Base-by-base conservation (phyloP, 1,140 invertebrate genomes). In the Pararge aegeria region DNA sequence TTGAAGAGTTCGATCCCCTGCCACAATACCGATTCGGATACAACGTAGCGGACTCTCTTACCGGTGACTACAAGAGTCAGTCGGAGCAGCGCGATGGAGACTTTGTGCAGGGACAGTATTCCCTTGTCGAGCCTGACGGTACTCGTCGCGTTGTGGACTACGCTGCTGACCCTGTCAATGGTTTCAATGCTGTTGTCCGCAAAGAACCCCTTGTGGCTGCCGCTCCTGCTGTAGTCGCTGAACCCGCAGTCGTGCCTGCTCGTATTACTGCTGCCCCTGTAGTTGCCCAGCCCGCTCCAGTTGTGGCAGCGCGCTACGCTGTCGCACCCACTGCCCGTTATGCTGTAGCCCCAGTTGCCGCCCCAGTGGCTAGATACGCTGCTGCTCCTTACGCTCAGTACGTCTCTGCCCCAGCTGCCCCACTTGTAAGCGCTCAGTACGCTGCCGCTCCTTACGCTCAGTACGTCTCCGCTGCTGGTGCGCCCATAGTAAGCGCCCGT, bases 11-110 rank as follows among this genome's bases (percentile, higher is more conserved):
- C 66, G 91, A 93, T 70, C 89, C 92, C 2, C 73, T 91, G 70
- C 92, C 92, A 0, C 91, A 93, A 61, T 93, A 93, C 73, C 87
- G 90, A 61, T 93, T 92, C 49, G 90, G 92, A 50, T 93, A 93
- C 63, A 91, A 91, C 56, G 92, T 94, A 1, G 89, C 92, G 34
- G 93, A 93, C 75, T 89, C 91, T 16, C 79, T 92, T 58, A 94
- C 91, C 65, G 92, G 93, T 5, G 92, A 93, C 68, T 92, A 89
- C 87, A 93, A 93, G 81, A 92, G 88, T 63, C 92, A 93, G 71
- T 83, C 89, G 57, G 92, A 93, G 75, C 91, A 91, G 64, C 90
- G 93, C 15, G 87, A 92, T 61, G 92, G 93, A n/a, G 92, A 93
- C 64, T 68, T 92, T 6, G 92, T 93, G 12, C 91, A 91, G 64